These are phyloP conservation scores for Sebastes dallii DNA, from an alignment of 2,797 vertebrate genomes.

Conservation along the genomic window DNA sequence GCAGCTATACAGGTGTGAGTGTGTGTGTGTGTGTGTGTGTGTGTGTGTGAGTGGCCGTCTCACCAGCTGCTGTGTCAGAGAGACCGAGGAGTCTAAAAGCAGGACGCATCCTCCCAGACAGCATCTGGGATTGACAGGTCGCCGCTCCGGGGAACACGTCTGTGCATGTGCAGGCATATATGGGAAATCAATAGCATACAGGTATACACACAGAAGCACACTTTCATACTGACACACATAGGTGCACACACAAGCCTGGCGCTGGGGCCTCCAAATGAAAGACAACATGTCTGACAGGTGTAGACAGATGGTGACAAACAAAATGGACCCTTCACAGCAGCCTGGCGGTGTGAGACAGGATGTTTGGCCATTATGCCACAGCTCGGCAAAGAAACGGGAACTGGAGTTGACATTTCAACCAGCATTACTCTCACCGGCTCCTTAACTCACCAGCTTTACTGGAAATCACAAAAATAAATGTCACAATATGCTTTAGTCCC, in stretches of 20 bases:
- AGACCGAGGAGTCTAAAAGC: slow-evolving; percentile 21
- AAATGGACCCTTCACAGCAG: slow-evolving; percentile 48
- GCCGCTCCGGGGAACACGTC: slow-evolving; percentile 16
- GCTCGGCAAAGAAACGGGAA: slow-evolving; percentile 14
- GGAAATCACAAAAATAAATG: background rate
- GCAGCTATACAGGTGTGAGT: slow-evolving; percentile 10
- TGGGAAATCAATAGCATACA: slow-evolving; percentile 23
- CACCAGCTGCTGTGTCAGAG: slow-evolving; percentile 7
- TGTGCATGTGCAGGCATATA: slow-evolving; percentile 15
- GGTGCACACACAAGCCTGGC: slow-evolving; percentile 9
- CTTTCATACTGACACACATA: background rate
- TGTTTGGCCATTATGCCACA: slow-evolving; percentile 35
- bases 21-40: slow-evolving; percentile 27
- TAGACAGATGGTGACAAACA: slow-evolving; percentile 64
- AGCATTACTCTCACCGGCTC: background rate
- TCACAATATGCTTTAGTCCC: background rate
- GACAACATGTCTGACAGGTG: slow-evolving; percentile 55
- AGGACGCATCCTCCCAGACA: slow-evolving; percentile 28
- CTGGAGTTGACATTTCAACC: slow-evolving; percentile 36
- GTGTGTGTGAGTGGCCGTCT: slow-evolving; percentile 32
- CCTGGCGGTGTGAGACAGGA: slow-evolving; percentile 38
- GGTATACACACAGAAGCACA: background rate
- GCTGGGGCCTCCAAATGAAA: slow-evolving; percentile 41
- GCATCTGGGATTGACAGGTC: slow-evolving; percentile 35
- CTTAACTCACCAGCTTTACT: background rate